These are phyloP conservation scores for Diabrotica virgifera DNA, from an alignment of 1,140 invertebrate genomes.

Conservation along the genomic window DNA sequence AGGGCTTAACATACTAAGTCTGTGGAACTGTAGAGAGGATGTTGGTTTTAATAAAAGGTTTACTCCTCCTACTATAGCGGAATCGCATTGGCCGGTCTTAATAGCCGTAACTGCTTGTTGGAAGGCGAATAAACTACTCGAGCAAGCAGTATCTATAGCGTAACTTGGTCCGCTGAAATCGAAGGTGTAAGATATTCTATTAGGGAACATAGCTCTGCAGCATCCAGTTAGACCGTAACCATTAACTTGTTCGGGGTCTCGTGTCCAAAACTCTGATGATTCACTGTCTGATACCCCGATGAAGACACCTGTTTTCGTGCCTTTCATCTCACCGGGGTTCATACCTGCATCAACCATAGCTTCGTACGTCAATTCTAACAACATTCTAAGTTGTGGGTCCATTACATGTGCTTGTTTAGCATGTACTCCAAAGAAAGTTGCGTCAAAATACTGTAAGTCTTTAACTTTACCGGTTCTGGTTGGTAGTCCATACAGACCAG, in stretches of 20 bases:
- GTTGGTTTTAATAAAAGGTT: constrained; percentile 84
- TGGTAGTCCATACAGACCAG: constrained; percentile 79
- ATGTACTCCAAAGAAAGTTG: constrained; percentile 91
- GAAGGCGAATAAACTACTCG: constrained; percentile 85
- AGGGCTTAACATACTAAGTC: constrained; percentile 83
- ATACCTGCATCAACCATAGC: constrained; percentile 90
- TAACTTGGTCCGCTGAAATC: constrained; percentile 90
- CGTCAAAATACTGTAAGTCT: constrained; percentile 83
- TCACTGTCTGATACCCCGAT: constrained; percentile 86
- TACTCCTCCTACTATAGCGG: constrained; percentile 86
- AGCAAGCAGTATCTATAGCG: constrained; percentile 93
- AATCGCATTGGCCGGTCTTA: constrained; percentile 80
- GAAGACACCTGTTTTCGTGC: constrained; percentile 86
- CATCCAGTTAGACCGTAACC: constrained; percentile 93
- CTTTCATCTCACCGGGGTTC: constrained; percentile 76
- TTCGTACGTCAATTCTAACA: constrained; percentile 93
- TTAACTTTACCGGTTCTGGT: constrained; percentile 85
- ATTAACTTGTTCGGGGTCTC: constrained; percentile 72
- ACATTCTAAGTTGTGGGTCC: constrained; percentile 90
- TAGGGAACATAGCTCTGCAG: constrained; percentile 92
- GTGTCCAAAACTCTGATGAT: constrained; percentile 77
- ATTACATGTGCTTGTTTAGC: constrained; percentile 91
- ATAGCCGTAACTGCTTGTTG: constrained; percentile 84
- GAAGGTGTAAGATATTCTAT: constrained; percentile 93
- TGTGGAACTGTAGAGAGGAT: constrained; percentile 88